A percentile compares a stretch with the other conserved stretches of the same genome.
Evolutionary conservation across 1,140 invertebrate species (phyloP).

Genomic region (Drosophila pseudoobscura): DNA sequence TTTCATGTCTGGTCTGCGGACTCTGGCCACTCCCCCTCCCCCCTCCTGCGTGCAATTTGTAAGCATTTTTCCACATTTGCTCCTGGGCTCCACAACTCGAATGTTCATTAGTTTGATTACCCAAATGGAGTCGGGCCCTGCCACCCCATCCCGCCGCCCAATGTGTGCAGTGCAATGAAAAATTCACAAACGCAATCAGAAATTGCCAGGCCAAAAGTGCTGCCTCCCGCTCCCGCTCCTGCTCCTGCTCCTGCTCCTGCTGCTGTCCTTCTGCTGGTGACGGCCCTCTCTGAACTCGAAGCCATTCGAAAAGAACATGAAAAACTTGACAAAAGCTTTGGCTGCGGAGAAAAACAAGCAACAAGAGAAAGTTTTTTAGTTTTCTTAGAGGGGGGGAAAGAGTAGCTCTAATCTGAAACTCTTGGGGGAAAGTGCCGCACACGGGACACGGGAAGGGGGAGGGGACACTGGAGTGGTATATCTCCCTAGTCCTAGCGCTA

Average conservation of each 20-base stretch:
- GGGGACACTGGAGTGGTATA: too few relatives aligned
- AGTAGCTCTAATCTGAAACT: too few relatives aligned
- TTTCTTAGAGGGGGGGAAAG: slow-evolving; percentile 7
- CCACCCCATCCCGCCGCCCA: background rate
- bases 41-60: slow-evolving; percentile 35
- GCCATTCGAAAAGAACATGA: slow-evolving; percentile 32
- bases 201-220: slow-evolving; percentile 2
- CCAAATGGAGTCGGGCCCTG: slow-evolving; percentile 27
- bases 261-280: background rate
- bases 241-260: too few relatives aligned
- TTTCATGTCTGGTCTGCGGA: slow-evolving; percentile 16
- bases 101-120: slow-evolving; percentile 68
- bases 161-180: slow-evolving; percentile 53
- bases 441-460: too few relatives aligned
- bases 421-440: slow-evolving; percentile 6
- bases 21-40: slow-evolving; percentile 11
- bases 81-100: background rate
- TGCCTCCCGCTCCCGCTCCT: too few relatives aligned
- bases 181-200: slow-evolving; percentile 41
- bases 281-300: slow-evolving; percentile 54
- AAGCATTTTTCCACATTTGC: slow-evolving; percentile 23
- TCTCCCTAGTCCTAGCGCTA: too few relatives aligned
- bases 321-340: slow-evolving; percentile 21
- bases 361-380: slow-evolving; percentile 26
- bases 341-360: slow-evolving; percentile 3